phyloP scores from a whole-genome alignment of 1,140 invertebrate genomes.

The Drosophila cardini region DNA sequence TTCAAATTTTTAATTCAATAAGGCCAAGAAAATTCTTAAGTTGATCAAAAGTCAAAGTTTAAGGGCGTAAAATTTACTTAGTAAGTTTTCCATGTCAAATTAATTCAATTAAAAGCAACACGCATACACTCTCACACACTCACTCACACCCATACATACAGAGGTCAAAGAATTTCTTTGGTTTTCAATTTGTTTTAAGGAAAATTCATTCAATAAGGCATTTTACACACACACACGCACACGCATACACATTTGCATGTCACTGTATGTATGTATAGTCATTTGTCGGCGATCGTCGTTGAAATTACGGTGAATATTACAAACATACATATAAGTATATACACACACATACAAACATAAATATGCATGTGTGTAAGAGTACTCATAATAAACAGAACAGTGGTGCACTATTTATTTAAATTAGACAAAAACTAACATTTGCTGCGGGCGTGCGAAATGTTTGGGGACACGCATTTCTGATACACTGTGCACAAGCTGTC shows the following conservation, averaged over 20 bases:
- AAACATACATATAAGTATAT: not conserved
- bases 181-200: conserved; percentile 37
- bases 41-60: too few relatives aligned
- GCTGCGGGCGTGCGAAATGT: not conserved
- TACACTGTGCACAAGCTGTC: conserved; percentile 42
- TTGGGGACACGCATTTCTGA: not conserved
- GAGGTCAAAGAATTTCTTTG: conserved; percentile 16
- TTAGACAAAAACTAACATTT: not conserved
- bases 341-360: not conserved
- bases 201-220: conserved; percentile 66
- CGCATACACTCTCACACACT: not conserved
- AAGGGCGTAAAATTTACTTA: not conserved
- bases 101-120: conserved; percentile 72
- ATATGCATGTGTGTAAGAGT: not conserved
- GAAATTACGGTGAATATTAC: not conserved
- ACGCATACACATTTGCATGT: not conserved
- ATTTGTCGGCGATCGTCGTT: conserved; percentile 20
- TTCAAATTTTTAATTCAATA: too few relatives aligned
- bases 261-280: conserved; percentile 3
- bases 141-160: not conserved
- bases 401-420: not conserved
- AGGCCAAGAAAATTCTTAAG: too few relatives aligned
- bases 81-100: conserved; percentile 43
- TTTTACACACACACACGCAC: conserved; percentile 3
- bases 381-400: conserved; percentile 10